phyloP scores from a whole-genome alignment of 2,113 vertebrate genomes.

The Melanerpes formicivorus region DNA sequence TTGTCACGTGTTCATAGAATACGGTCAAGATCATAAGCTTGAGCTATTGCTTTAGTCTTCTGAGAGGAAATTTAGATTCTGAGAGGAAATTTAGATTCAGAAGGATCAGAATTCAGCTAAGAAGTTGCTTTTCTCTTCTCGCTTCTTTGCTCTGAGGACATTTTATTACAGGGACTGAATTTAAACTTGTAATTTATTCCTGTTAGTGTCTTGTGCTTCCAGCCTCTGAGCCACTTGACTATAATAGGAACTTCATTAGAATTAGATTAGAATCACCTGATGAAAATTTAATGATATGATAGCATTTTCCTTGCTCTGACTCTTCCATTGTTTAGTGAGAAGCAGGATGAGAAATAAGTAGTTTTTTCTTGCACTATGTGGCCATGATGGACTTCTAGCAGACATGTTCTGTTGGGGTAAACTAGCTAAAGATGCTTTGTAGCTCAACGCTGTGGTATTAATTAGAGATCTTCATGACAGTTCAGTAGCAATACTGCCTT shows the following conservation, averaged over 20 bases:
- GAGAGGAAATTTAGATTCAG: not conserved
- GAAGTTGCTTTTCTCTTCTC: not conserved
- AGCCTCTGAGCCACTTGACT: not conserved
- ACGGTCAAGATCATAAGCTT: not conserved
- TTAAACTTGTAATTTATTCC: not conserved
- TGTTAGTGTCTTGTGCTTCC: not conserved
- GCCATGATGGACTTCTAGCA: not conserved
- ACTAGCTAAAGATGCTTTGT: not conserved
- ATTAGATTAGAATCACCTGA: slow-evolving; percentile 1
- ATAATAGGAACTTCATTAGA: slow-evolving; percentile 6
- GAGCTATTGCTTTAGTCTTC: not conserved
- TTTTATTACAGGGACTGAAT: not conserved
- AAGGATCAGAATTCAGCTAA: not conserved
- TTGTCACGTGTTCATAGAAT: too few relatives aligned
- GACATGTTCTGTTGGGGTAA: not conserved
- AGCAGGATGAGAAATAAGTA: not conserved
- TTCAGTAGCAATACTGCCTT: not conserved
- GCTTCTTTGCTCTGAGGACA: not conserved
- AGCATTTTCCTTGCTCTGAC: not conserved
- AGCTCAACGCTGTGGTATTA: not conserved
- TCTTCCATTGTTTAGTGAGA: not conserved
- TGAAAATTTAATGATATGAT: not conserved
- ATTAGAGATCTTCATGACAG: not conserved
- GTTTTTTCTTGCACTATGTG: not conserved
- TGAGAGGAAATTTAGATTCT: not conserved